phyloP scores from a whole-genome alignment of 2,113 vertebrate genomes.

The Xenopus tropicalis region DNA sequence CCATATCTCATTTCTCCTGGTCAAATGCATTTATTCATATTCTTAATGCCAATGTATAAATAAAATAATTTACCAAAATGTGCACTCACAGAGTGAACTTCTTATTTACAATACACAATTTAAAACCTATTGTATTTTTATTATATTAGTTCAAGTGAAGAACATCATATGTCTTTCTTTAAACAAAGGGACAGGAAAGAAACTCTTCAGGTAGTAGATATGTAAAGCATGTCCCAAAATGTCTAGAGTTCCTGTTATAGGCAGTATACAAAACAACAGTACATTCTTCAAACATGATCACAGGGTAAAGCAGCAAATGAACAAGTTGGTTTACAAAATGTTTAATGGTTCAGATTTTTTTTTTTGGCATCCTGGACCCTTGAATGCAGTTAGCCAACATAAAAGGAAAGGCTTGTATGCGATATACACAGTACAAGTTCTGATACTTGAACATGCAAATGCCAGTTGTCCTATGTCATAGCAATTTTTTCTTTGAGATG shows the following conservation, averaged over 20 bases:
- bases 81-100: slow-evolving; percentile 99
- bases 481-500: slow-evolving; percentile 69
- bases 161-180: slow-evolving; percentile 75
- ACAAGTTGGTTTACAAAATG: slow-evolving; percentile 65
- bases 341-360: slow-evolving; percentile 62
- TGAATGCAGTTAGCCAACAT: slow-evolving; percentile 64
- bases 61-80: slow-evolving; percentile 99
- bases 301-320: slow-evolving; percentile 79
- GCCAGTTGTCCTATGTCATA: slow-evolving; percentile 58
- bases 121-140: slow-evolving; percentile 89
- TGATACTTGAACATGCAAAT: slow-evolving; percentile 72
- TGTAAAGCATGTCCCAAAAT: slow-evolving; percentile 70
- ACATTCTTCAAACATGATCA: slow-evolving; percentile 72
- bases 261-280: slow-evolving; percentile 69
- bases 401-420: slow-evolving; percentile 76
- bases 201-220: slow-evolving; percentile 66
- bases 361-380: slow-evolving; percentile 87
- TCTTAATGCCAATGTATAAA: slow-evolving; percentile 97
- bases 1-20: slow-evolving; percentile 78
- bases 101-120: slow-evolving; percentile 97
- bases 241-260: slow-evolving; percentile 71
- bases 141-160: slow-evolving; percentile 78
- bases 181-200: slow-evolving; percentile 68
- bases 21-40: slow-evolving; percentile 82
- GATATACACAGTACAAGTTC: slow-evolving; percentile 70